phyloP scores from a whole-genome alignment of 1,140 invertebrate genomes.

The Macrotrachela quadricornifera region DNA sequence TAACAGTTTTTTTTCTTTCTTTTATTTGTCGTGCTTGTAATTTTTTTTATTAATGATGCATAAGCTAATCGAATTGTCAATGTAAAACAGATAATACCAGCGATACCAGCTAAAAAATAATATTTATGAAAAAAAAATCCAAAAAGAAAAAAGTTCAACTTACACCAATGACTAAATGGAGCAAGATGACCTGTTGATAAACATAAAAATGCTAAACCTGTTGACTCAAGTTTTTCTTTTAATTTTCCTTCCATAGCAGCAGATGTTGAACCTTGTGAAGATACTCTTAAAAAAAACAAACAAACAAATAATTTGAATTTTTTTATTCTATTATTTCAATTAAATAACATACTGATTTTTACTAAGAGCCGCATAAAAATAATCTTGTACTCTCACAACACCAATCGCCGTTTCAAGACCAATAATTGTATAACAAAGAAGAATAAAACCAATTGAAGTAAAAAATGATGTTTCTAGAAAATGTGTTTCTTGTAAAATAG shows the following conservation, averaged over 20 bases:
- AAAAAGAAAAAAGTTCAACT: neutral
- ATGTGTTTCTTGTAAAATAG: constrained; percentile 18
- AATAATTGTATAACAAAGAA: constrained; percentile 15
- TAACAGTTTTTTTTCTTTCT: neutral
- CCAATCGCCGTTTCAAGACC: constrained; percentile 19
- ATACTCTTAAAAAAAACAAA: constrained; percentile 1
- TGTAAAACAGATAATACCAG: constrained; percentile 11
- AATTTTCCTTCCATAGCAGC: constrained; percentile 25
- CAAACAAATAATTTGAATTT: constrained; percentile 13
- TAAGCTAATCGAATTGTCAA: constrained; percentile 20
- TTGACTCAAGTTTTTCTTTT: constrained; percentile 25
- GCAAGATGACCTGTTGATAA: constrained; percentile 12
- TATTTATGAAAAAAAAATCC: too few relatives aligned
- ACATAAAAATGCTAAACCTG: constrained; percentile 20
- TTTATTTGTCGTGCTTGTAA: constrained; percentile 13
- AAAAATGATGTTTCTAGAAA: constrained; percentile 13
- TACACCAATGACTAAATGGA: constrained; percentile 10
- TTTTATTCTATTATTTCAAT: too few relatives aligned
- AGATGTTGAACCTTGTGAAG: constrained; percentile 5
- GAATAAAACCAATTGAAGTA: constrained; percentile 11
- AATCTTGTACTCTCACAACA: constrained; percentile 23
- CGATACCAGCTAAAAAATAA: constrained; percentile 15
- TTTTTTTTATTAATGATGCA: constrained; percentile 18
- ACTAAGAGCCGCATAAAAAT: constrained; percentile 16
- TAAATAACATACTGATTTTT: neutral